Evolutionary conservation across 1,140 invertebrate species (phyloP), one percentile per base, ranked within the genome.

Genomic region (Protaetia brevitarsis): DNA sequence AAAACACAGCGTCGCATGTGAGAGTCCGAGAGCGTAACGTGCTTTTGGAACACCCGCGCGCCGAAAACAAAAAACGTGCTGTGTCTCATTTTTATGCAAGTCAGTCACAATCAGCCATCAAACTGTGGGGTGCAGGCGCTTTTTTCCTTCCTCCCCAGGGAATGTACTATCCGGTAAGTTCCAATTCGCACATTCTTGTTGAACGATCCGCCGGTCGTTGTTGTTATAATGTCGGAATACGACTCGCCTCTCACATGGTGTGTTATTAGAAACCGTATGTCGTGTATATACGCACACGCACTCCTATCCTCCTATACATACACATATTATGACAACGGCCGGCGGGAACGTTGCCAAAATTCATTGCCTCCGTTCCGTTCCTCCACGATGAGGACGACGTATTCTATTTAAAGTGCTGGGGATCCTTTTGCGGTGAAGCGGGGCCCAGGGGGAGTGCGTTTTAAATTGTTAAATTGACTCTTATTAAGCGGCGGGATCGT

Each of bases 101-200:
- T 65, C 67, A 73, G 75, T 73, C 67, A 66, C 36, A 85, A 86
- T 89, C 87, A 89, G 87, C 89, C 87, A 86, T 88, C 91, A 93
- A 93, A 87, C 91, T 94, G 91, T 94, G 91, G 91, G 90, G 91
- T 84, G 90, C 91, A 85, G 91, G 91, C 84, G 89, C 90, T 82
- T 93, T 91, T 85, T 92, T 93, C 83, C 89, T 94, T 87, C 89
- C 91, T 87, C 89, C 90, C 81, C 91, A 93, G 88, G 91, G 91
- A 86, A 91, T 93, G 87, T 94, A 93, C 84, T 94, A 93, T 86
- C 91, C 90, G 87, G 91, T 93, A 86, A 93, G 90, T 51, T 23
- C 8, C 26, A 51, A 23, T n/a, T n/a, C n/a, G n/a, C n/a, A n/a
- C n/a, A n/a, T n/a, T n/a, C n/a, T n/a, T n/a, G n/a, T n/a, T n/a